phyloP scores from a whole-genome alignment of 2,888 invertebrate species.

The Chaetogeoica ovagalla region DNA sequence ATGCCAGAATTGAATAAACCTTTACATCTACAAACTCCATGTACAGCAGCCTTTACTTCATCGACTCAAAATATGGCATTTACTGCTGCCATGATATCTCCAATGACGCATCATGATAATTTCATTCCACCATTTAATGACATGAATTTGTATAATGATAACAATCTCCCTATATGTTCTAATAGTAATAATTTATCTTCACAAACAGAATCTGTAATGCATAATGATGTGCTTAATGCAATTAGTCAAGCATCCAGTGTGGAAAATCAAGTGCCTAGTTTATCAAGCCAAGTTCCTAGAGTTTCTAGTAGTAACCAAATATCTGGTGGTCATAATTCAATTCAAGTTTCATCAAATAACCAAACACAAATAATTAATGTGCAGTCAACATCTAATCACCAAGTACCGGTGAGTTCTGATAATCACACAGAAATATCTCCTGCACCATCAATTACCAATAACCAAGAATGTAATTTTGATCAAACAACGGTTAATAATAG shows the following conservation, averaged over 20 bases:
- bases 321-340: slow-evolving; percentile 1
- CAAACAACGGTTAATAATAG: slow-evolving; percentile 15
- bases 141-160: slow-evolving; percentile 39
- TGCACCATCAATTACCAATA: not conserved
- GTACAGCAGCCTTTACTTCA: slow-evolving; percentile 77
- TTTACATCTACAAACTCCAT: slow-evolving; percentile 49
- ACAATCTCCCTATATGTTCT: slow-evolving; percentile 32
- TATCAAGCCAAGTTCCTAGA: slow-evolving; percentile 24
- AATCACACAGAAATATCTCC: slow-evolving; percentile 19
- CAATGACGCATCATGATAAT: slow-evolving; percentile 58
- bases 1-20: slow-evolving; percentile 49
- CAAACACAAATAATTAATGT: slow-evolving; percentile 16
- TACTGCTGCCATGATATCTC: slow-evolving; percentile 78
- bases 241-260: slow-evolving; percentile 46
- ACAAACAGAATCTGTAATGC: slow-evolving; percentile 37
- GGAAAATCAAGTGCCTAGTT: slow-evolving; percentile 33
- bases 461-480: slow-evolving; percentile 24
- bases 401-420: slow-evolving; percentile 17
- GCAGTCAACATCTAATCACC: slow-evolving; percentile 30
- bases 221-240: slow-evolving; percentile 40
- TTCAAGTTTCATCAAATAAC: slow-evolving; percentile 8
- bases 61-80: slow-evolving; percentile 81
- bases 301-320: not conserved
- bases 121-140: slow-evolving; percentile 45
- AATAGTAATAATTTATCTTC: slow-evolving; percentile 30